A percentile compares a stretch with the other conserved stretches of the same genome.
phyloP scores from a whole-genome alignment of 2,797 vertebrate genomes.

The Holocentrus rufus region DNA sequence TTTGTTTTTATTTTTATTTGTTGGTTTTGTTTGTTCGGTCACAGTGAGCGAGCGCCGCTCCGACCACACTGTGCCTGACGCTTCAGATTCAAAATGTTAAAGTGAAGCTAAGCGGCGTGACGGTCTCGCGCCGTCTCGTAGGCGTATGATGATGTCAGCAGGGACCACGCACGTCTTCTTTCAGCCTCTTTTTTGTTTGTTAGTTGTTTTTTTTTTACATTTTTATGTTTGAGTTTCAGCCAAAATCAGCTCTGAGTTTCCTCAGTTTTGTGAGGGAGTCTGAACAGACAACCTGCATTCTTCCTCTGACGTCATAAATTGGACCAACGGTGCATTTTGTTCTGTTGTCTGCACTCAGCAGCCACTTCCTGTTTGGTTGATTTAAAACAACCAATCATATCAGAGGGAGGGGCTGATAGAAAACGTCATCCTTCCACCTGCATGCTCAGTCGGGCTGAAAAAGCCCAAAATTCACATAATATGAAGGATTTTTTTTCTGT shows the following conservation, averaged over 20 bases:
- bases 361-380: constrained; percentile 3
- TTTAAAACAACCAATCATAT: constrained; percentile 36
- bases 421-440: constrained; percentile 46
- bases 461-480: constrained; percentile 42
- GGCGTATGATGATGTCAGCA: constrained; percentile 3
- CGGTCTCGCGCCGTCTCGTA: too few species aligned
- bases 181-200: not conserved
- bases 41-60: too few species aligned
- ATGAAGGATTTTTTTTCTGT: constrained; percentile 53
- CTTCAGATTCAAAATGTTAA: too few species aligned
- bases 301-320: constrained; percentile 55
- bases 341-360: constrained; percentile 5
- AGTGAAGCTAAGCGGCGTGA: too few species aligned
- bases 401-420: constrained; percentile 28
- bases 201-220: constrained; percentile 3
- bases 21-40: not conserved
- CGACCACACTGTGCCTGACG: too few species aligned
- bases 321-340: constrained; percentile 65
- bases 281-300: constrained; percentile 34
- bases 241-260: constrained; percentile 17
- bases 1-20: constrained; percentile 3
- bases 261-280: constrained; percentile 51
- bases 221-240: constrained; percentile 24
- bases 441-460: constrained; percentile 58
- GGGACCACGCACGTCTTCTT: constrained; percentile 21